Base-by-base conservation (phyloP, 2,113 vertebrate species). In the Otis tarda region DNA sequence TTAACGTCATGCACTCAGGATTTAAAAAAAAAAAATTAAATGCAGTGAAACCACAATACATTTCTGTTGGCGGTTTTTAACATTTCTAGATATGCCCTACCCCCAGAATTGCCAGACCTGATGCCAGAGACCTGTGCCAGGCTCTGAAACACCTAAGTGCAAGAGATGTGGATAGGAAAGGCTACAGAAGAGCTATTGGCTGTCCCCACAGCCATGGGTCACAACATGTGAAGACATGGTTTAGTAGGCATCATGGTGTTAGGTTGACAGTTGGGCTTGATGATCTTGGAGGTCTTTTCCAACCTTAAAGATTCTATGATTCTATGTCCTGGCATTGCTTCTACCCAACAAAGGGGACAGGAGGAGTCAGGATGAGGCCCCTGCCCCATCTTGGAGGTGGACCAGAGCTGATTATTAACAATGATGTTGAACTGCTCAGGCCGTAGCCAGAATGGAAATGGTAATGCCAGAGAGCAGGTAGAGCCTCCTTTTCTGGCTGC, bases 131-230 rank as follows among this genome's bases (percentile, higher is more conserved):
- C 10, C 27, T 35, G 16, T 43, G 9, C 13, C 53, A 67, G 45
- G 8, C 28, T 77, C 50, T 76, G 78, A 65, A 87, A 41, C 14
- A 67, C 22, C 68, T 6, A 68, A 41, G 5, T 16, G n/a, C 5
- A 61, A 74, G 28, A 69, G 21, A 43, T 33, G 20, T 0, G 4
- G 16, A 10, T 11, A 67, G 52, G 14, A 55, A 79, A 85, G n/a
- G 16, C 33, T 78, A 14, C 24, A 57, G 37, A 19, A 70, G 37
- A 55, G 12, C 56, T 55, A 5, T 1, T 2, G 10, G 24, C 17
- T 31, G 22, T 37, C 15, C 43, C 53, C 76, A 21, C 1, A 3
- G 23, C 6, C 1, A 0, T 5, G 30, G 47, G 50, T 83, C 37
- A 24, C 30, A 70, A 20, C 15, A 8, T 0, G 41, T 43, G 41